These are phyloP conservation scores for Synanthedon tipuliformis DNA, from an alignment of 2,888 invertebrate species.

Conservation along the genomic window DNA sequence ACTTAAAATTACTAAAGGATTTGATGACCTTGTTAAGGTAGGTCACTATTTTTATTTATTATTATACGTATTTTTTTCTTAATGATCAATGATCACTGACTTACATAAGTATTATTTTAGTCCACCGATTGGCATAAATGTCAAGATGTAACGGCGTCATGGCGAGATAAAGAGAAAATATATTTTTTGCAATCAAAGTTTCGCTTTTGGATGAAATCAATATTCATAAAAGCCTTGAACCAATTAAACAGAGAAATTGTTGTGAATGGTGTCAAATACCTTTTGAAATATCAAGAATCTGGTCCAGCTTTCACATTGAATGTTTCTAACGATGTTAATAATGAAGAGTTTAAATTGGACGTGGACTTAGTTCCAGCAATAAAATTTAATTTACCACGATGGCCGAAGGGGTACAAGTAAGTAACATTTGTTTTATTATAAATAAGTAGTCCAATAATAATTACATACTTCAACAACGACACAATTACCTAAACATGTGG, in stretches of 20 bases:
- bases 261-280: conserved; percentile 32
- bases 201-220: conserved; percentile 62
- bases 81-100: too few species aligned
- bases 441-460: too few species aligned
- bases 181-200: conserved; percentile 61
- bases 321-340: conserved; percentile 28
- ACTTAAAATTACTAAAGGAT: conserved; percentile 38
- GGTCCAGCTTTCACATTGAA: conserved; percentile 65
- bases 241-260: conserved; percentile 28
- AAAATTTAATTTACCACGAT: conserved; percentile 46
- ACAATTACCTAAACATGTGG: background rate
- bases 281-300: conserved; percentile 23
- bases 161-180: conserved; percentile 46
- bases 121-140: conserved; percentile 39
- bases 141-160: conserved; percentile 44
- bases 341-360: conserved; percentile 35
- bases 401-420: conserved; percentile 48
- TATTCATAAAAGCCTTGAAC: conserved; percentile 35
- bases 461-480: background rate
- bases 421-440: background rate
- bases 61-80: too few species aligned
- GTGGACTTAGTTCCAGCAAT: conserved; percentile 70
- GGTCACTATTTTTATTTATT: too few species aligned
- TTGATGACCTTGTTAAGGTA: conserved; percentile 45
- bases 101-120: too few species aligned